Base-by-base conservation (phyloP, 2,113 vertebrate genomes). In the Chionis minor region DNA sequence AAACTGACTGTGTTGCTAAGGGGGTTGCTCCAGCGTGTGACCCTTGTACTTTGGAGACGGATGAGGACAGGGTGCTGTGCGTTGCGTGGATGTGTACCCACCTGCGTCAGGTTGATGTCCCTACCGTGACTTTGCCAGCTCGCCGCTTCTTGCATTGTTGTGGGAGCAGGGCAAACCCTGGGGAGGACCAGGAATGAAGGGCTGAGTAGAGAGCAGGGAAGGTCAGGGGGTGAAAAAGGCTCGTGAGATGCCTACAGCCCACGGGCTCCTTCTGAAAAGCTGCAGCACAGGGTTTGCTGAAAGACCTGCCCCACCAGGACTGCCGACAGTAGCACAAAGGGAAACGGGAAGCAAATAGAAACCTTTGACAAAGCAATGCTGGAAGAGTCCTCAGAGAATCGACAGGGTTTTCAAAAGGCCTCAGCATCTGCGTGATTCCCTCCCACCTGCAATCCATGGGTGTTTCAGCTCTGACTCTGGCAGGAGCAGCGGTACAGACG, bases 21-120 rank as follows among this genome's bases (percentile, higher is more conserved):
- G 22, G 9, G 8, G 6, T 2, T 67, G 63, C 47, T n/a, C 15
- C 71, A 72, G 74, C 2, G 0, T 1, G 35, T 38, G 59, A 17
- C 49, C 15, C 3, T 7, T 30, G 23, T 23, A 5, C 18, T 56
- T 85, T n/a, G 1, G 26, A 65, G 42, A 20, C 0, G 3, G 58
- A 11, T 15, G 45, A 61, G 44, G 75, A 72, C 10, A 54, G 51
- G 21, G 77, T 9, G 28, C 4, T n/a, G 67, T 42, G 28, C 10
- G 9, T 74, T 67, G 67, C 8, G 18, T 73, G 52, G 70, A 67
- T n/a, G 18, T 15, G 55, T 51, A 73, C n/a, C 73, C 44, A 19
- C 4, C 21, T 6, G 40, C 7, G 40, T 27, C 21, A 17, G 54
- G 59, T 27, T 3, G 0, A 22, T 58, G 40, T 21, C 32, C 42